Conservation (phyloP, 2,113 vertebrate species). For the Crotalus tigris region DNA sequence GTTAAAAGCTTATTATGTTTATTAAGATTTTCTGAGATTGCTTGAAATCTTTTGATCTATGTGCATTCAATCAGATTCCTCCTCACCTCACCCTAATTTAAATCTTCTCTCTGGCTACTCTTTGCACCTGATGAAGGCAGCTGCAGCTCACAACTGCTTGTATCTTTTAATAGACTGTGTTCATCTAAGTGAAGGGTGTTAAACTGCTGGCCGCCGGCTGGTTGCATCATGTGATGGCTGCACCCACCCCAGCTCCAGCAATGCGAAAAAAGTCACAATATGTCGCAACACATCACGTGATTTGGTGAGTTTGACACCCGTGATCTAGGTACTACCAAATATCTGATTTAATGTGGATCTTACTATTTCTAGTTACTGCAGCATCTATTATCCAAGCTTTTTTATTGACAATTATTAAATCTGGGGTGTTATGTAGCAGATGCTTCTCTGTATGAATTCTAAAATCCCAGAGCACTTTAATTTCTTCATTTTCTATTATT, state of each 20-base stretch:
- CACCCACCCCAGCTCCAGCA: too few species aligned
- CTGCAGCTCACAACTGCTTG: neutral
- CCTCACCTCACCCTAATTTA: neutral
- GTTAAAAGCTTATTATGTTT: neutral
- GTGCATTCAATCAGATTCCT: neutral
- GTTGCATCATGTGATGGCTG: too few species aligned
- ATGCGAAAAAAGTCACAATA: too few species aligned
- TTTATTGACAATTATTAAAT: neutral
- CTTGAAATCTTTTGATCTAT: neutral
- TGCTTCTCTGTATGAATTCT: neutral
- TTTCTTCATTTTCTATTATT: neutral
- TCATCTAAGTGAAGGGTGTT: too few species aligned
- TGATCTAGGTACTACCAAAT: neutral
- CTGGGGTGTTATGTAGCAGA: neutral
- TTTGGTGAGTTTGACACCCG: too few species aligned
- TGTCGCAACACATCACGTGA: too few species aligned
- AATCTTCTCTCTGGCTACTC: neutral
- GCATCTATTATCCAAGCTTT: neutral
- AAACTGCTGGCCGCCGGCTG: too few species aligned
- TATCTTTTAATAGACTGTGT: neutral
- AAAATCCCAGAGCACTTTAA: too few species aligned
- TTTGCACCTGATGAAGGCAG: neutral
- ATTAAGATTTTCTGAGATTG: neutral
- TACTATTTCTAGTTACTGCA: neutral
- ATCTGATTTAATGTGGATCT: neutral